Base-by-base conservation (phyloP, 2,888 invertebrate species). In the Oeneis ivallda region DNA sequence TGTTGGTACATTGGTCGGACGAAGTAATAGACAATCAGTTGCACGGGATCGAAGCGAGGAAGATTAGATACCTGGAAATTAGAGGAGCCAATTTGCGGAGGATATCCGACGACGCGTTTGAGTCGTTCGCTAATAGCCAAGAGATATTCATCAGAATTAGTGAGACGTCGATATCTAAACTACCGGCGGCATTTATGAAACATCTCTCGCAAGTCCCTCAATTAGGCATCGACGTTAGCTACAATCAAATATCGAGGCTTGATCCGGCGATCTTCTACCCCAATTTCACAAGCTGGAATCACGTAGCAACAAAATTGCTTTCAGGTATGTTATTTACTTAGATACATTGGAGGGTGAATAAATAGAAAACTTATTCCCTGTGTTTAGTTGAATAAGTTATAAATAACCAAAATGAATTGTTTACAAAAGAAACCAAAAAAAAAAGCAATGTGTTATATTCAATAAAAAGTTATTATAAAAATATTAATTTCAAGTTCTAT, bases 221-320 rank as follows among this genome's bases (percentile, higher is more conserved):
- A 83, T 92, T 97, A 66, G 95, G 95, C 49, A 93, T 98, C 68
- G 97, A 98, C 86, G 92, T 98, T 72, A 94, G 96, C 70, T 93
- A 95, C 80, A 98, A 98, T 89, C 94, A 94, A 86, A 93, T 98
- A 79, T 93, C 94, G 43, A 94, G 95, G 66, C 92, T 98, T 71
- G 95, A 96, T 81, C 96, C 97, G 62, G 96, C 96, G 70, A 95
- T 96, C 70, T 95, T 98, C 82, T 97, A 97, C 84, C 96, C 96
- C 37, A 97, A 97, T 84, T 94, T 95, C 73, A 96, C 96, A 32
- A 94, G 95, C 75, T 97, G 97, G 97, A 97, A 97, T 85, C 95
- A 95, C 72, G 95, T 96, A 72, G 97, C 97, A 13, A 97, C 97
- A 6, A 96, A 96, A 79, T 93, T 97, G 81, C 94, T 97, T 65